Conservation (phyloP, 1,140 invertebrate genomes). For the Aphelinus atriplicis region DNA sequence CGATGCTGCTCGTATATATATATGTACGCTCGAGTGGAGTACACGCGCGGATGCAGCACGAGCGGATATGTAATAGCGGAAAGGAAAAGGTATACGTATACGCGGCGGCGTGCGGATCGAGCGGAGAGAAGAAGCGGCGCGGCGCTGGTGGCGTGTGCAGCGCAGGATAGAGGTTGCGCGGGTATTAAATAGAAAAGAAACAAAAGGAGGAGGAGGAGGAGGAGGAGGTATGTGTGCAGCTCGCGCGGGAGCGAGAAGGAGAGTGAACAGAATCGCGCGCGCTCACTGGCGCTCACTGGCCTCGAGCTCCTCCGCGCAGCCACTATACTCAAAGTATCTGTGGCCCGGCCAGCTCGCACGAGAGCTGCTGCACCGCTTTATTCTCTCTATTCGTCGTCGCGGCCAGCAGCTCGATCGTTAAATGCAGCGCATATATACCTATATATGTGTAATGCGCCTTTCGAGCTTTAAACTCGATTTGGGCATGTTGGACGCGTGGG, state of each 20-base stretch:
- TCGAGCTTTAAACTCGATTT: too few species aligned
- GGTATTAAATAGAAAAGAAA: slow-evolving; percentile 32
- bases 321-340: too few species aligned
- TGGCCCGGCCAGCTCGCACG: slow-evolving; percentile 4
- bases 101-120: neutral
- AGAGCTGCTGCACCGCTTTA: neutral
- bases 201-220: slow-evolving; percentile 29
- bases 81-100: slow-evolving; percentile 2
- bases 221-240: neutral
- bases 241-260: slow-evolving; percentile 8
- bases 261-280: slow-evolving; percentile 31
- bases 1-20: too few species aligned
- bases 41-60: neutral
- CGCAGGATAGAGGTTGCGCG: neutral
- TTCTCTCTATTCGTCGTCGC: too few species aligned
- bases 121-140: neutral
- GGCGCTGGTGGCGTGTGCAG: neutral
- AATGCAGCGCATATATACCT: neutral
- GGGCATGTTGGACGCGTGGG: too few species aligned
- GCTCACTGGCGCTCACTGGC: neutral
- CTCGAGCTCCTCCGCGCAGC: too few species aligned
- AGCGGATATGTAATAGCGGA: slow-evolving; percentile 9
- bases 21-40: too few species aligned
- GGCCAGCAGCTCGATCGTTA: too few species aligned
- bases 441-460: neutral